Evolutionary conservation across 2,888 invertebrate genomes (phyloP).

Genomic region (Drosophila atripex): DNA sequence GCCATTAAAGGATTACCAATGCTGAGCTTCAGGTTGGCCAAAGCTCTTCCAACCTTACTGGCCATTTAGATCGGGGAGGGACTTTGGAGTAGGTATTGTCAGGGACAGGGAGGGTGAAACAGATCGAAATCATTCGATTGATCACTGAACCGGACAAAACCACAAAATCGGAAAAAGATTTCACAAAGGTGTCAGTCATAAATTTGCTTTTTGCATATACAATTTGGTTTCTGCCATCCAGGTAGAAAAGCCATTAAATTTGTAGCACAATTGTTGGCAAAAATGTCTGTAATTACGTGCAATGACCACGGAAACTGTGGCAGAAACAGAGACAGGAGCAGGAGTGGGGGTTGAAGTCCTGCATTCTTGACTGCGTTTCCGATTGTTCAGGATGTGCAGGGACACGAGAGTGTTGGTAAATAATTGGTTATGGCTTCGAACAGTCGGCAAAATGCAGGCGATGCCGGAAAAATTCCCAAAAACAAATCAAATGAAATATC

Average conservation of each 20-base stretch:
- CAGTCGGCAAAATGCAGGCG: constrained; percentile 32
- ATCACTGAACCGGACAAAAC: constrained; percentile 36
- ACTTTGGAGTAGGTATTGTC: background rate
- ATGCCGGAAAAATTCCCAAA: constrained; percentile 36
- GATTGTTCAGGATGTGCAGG: constrained; percentile 65
- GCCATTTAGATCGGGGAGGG: constrained; percentile 12
- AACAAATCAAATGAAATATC: constrained; percentile 50
- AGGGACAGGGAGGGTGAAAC: constrained; percentile 14
- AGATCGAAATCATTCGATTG: constrained; percentile 41
- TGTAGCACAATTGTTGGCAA: constrained; percentile 72
- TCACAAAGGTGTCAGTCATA: constrained; percentile 28
- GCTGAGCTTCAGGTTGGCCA: constrained; percentile 38
- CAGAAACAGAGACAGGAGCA: background rate
- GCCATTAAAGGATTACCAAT: constrained; percentile 78
- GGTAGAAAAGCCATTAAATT: constrained; percentile 67
- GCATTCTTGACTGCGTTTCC: constrained; percentile 68
- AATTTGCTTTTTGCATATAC: constrained; percentile 30
- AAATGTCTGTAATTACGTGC: constrained; percentile 72
- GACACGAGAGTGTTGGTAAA: constrained; percentile 67
- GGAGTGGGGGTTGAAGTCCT: constrained; percentile 32
- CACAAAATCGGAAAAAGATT: constrained; percentile 39
- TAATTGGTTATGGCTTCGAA: constrained; percentile 70
- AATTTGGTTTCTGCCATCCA: constrained; percentile 47
- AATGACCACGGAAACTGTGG: constrained; percentile 48
- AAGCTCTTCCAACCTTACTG: constrained; percentile 34